A percentile compares a stretch with the other conserved stretches of the same genome.
Conservation (phyloP, 2,113 vertebrate genomes). For the Bubalus kerabau region DNA sequence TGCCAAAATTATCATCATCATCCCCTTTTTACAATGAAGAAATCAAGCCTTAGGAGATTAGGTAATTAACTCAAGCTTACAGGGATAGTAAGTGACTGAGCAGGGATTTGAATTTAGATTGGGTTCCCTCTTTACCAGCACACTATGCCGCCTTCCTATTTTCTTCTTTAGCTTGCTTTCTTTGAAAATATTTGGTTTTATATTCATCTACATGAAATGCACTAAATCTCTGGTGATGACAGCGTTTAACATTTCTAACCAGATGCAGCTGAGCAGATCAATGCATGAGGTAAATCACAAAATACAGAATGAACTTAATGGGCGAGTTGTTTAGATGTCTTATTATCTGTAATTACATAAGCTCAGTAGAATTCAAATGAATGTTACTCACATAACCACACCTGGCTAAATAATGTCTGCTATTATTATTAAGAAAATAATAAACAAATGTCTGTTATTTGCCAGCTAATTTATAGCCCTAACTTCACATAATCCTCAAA, state of each 20-base stretch:
- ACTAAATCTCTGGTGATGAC: constrained; percentile 40
- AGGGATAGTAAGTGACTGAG: not conserved
- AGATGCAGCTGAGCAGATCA: constrained; percentile 33
- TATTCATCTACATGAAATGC: constrained; percentile 12
- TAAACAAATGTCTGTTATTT: not conserved
- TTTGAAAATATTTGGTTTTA: constrained; percentile 20
- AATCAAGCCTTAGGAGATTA: not conserved
- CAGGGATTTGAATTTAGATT: not conserved
- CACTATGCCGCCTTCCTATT: not conserved
- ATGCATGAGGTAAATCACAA: constrained; percentile 53
- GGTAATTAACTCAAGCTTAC: not conserved
- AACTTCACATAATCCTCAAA: not conserved
- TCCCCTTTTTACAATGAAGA: not conserved
- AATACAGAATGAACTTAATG: constrained; percentile 30
- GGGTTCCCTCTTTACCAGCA: not conserved
- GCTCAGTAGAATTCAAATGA: constrained; percentile 37
- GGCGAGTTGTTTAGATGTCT: constrained; percentile 41
- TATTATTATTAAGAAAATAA: constrained; percentile 7
- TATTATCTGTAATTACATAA: constrained; percentile 56
- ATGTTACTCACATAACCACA: not conserved
- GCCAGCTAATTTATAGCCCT: not conserved
- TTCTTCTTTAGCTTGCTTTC: not conserved
- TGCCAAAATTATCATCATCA: not conserved
- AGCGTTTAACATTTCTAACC: constrained; percentile 37
- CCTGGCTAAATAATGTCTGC: not conserved